Base-by-base conservation (phyloP, 2,888 invertebrate genomes). In the Byasa hedistus region DNA sequence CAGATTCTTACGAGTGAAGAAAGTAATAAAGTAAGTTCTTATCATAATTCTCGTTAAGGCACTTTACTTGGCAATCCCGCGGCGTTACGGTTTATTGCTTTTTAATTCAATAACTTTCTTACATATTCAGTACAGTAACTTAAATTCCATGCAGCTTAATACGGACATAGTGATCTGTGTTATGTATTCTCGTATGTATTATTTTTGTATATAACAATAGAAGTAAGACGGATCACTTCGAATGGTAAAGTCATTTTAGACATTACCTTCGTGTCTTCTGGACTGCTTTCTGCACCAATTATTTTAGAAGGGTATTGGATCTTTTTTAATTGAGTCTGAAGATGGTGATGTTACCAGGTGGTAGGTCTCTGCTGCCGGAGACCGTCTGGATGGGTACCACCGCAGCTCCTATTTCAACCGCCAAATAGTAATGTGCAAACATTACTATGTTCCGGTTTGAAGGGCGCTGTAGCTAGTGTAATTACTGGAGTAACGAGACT, bases 31-130 rank as follows among this genome's bases (percentile, higher is more conserved):
- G 22, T 17, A 61, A 39, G 23, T 23, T 36, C 52, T 61, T 66
- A 57, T 57, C 57, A 52, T 51, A 27, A 44, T 57, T 57, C 57
- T 51, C 36, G 57, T 57, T 36, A 39, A 66, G 24, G 52, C 57
- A 61, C 22, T 61, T 61, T 52, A 57, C 48, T 48, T 19, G 24
- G 21, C 48, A 23, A 4, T 24, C 36, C 24, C 23, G 44, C 51
- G 22, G 17, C 52, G 61, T 61, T 66, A 19, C 19, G 24, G n/a
- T 57, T 61, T 36, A 57, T 52, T 61, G 17, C 56, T 52, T 61
- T 66, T 66, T 66, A 61, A 61, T 66, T 61, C 24, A 52, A 57
- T 57, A 61, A 66, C 61, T 61, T 61, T 44, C 12, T 57, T 54
- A 65, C 61, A 54, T 39, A 52, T 57, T 57, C 51, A 24, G 15